These are phyloP conservation scores for Leptodactylus fallax DNA, from an alignment of 2,797 vertebrate genomes.

Conservation along the genomic window DNA sequence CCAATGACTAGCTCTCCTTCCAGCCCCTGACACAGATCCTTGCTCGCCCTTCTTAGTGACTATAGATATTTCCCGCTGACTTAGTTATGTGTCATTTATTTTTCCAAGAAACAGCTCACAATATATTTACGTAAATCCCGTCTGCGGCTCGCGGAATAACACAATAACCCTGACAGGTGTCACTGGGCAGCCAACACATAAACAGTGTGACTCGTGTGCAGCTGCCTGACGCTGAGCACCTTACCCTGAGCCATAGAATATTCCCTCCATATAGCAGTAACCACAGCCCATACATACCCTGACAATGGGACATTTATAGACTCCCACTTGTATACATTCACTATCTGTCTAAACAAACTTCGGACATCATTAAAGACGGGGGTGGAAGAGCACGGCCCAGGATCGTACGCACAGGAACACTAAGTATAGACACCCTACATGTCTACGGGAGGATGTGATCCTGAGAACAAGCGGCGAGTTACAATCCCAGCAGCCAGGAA, in stretches of 20 bases:
- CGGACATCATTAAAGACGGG: conserved; percentile 60
- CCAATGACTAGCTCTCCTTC: too few relatives aligned
- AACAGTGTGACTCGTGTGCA: background rate
- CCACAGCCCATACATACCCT: background rate
- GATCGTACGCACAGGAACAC: conserved; percentile 67
- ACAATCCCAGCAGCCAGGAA: conserved; percentile 84
- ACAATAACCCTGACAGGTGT: background rate
- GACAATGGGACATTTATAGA: conserved; percentile 12
- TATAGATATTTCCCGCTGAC: background rate
- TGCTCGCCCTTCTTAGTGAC: too few relatives aligned
- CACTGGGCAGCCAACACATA: background rate
- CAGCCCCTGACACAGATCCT: too few relatives aligned
- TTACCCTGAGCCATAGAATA: background rate
- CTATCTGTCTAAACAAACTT: background rate
- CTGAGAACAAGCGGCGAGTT: conserved; percentile 81
- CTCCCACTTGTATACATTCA: conserved; percentile 29
- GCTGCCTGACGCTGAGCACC: background rate
- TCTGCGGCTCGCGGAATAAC: background rate
- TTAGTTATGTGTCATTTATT: background rate
- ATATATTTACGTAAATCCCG: background rate
- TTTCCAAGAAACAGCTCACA: background rate
- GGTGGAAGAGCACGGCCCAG: too few relatives aligned
- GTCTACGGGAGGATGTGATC: conserved; percentile 83
- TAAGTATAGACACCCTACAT: conserved; percentile 42
- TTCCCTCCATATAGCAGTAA: background rate